A percentile compares a stretch with the other conserved stretches of the same genome.
phyloP scores from a whole-genome alignment of 2,888 invertebrate species.

The Apeira syringaria region DNA sequence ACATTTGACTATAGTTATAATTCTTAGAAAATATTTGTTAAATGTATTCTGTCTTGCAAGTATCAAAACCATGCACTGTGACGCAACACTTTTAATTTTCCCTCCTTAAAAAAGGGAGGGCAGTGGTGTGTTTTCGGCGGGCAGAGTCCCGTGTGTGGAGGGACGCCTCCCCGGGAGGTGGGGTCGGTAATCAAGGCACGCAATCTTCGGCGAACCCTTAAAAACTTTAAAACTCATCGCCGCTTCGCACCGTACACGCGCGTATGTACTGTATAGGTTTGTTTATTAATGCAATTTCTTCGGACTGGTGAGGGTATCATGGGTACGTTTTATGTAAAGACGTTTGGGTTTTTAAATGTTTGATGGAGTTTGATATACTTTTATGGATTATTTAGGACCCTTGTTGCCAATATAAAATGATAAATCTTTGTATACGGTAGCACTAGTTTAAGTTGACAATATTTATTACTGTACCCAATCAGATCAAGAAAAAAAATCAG shows the following conservation, averaged over 20 bases:
- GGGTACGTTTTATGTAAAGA: slow-evolving; percentile 8
- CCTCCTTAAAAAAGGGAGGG: slow-evolving; percentile 83
- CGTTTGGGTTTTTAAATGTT: slow-evolving; percentile 21
- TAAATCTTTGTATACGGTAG: no score
- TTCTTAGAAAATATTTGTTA: no score
- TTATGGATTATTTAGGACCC: no score
- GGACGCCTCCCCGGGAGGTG: slow-evolving; percentile 41
- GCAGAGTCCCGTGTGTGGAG: slow-evolving; percentile 61
- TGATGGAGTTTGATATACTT: not conserved
- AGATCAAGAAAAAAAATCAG: no score
- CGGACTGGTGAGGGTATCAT: slow-evolving; percentile 20
- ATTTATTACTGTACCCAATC: no score
- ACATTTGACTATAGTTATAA: no score
- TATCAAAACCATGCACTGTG: slow-evolving; percentile 53
- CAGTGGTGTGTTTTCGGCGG: slow-evolving; percentile 68
- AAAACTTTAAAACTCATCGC: slow-evolving; percentile 85
- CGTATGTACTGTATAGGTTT: slow-evolving; percentile 33
- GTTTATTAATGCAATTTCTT: slow-evolving; percentile 58
- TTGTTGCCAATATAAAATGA: no score
- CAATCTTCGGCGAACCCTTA: slow-evolving; percentile 86
- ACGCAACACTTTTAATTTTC: slow-evolving; percentile 80
- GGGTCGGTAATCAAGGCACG: slow-evolving; percentile 85
- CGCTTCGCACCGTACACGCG: slow-evolving; percentile 50
- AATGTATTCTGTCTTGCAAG: slow-evolving; percentile 64
- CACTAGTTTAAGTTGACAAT: no score